These are phyloP conservation scores for Acanthochromis polyacanthus DNA, from an alignment of 2,113 vertebrate genomes.

Conservation along the genomic window DNA sequence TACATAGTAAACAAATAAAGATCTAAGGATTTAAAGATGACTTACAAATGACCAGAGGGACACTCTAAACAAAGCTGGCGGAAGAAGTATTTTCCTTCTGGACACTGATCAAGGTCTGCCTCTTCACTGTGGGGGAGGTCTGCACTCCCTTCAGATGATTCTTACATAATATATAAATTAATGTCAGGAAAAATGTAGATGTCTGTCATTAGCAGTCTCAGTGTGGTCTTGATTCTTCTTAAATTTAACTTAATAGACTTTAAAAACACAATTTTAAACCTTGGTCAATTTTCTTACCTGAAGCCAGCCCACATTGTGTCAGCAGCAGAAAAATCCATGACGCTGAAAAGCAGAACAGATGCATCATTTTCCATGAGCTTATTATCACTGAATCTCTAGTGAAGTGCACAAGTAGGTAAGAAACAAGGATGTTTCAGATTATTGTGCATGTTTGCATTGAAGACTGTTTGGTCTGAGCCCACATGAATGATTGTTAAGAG, in stretches of 20 bases:
- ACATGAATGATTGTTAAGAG: constrained; percentile 49
- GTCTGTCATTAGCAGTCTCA: constrained; percentile 9
- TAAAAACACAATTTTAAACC: background rate
- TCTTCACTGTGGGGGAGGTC: constrained; percentile 29
- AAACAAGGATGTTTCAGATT: background rate
- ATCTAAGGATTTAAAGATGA: constrained; percentile 25
- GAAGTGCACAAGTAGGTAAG: background rate
- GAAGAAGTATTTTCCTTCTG: constrained; percentile 80
- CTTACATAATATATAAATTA: constrained; percentile 25
- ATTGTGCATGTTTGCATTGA: constrained; percentile 13
- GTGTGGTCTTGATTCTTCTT: background rate
- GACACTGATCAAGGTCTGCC: constrained; percentile 75
- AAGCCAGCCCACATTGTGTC: constrained; percentile 40
- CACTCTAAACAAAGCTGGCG: constrained; percentile 86
- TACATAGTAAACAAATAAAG: background rate
- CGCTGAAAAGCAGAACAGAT: constrained; percentile 47
- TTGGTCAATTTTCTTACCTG: constrained; percentile 71
- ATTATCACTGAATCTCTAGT: constrained; percentile 46
- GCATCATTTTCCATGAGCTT: constrained; percentile 39
- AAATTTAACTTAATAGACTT: too few species aligned
- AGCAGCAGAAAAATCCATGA: constrained; percentile 57
- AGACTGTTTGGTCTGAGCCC: constrained; percentile 15
- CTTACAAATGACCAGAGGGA: constrained; percentile 88
- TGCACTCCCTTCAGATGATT: constrained; percentile 57
- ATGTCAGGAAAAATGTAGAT: background rate